Base-by-base conservation (phyloP, 2,888 invertebrate species). In the Halocaridina rubra region DNA sequence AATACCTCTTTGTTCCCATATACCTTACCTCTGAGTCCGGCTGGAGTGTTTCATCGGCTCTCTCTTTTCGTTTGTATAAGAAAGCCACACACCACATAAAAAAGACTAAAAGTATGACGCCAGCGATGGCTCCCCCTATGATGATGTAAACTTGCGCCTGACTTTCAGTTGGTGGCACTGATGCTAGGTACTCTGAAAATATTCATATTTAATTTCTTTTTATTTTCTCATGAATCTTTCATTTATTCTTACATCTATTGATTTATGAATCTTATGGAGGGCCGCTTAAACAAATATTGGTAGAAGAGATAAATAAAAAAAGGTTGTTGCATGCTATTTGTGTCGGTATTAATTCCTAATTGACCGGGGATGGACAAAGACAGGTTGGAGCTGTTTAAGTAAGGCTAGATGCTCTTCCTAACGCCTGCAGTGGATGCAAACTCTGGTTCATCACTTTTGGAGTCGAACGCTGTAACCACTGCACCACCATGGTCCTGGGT, bases 101-200 rank as follows among this genome's bases (percentile, higher is more conserved):
- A 72, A 84, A 84, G n/a, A 84, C 84, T 13, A 84, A 27, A 22
- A 84, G 57, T 67, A 75, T 74, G 24, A 79, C 74, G 3, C 27
- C 74, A 19, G 79, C 84, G 22, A 84, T 64, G 61, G 79, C 84
- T 5, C 79, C 79, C 27, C 84, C 84, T n/a, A 84, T 79, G 74
- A 84, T 67, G 16, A 32, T 46, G 33, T 79, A 84, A 53, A 84
- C 79, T n/a, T 46, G 53, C 10, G 4, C 3, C 16, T 53, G 53
- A 2, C 19, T 3, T 3, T 53, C 53, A 2, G 53, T 16, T 53
- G 19, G 3, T 4, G 53, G 53, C 53, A 19, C 16, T 13, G 53
- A 53, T 0, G 53, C 16, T n/a, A 82, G 77, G 71, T 82, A 82
- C 30, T 82, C 82, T 82, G 76, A 8, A 16, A 53, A n/a, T 2